Evolutionary conservation across 2,888 invertebrate species (phyloP).

Genomic region (Coecobrya sp.): DNA sequence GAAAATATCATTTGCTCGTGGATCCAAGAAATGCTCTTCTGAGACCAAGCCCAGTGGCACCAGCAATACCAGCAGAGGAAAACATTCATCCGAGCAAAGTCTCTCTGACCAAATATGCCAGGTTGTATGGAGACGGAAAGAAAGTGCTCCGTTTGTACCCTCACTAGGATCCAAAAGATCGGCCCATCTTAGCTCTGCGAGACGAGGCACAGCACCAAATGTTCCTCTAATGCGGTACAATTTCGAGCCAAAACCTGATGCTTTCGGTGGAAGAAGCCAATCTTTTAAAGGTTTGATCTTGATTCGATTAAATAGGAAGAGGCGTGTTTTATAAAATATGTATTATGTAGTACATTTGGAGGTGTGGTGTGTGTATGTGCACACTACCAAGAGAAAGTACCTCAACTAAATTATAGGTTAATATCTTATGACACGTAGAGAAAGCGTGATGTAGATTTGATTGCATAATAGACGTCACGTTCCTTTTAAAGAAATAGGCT

Average conservation of each 20-base stretch:
- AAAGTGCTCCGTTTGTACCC: conserved; percentile 62
- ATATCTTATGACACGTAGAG: conserved; percentile 41
- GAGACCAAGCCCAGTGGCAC: conserved; percentile 6
- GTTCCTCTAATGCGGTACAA: conserved; percentile 53
- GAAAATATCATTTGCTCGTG: conserved; percentile 45
- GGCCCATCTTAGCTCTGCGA: conserved; percentile 35
- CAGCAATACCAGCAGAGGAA: neutral
- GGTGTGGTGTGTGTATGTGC: neutral
- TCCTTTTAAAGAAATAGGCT: neutral
- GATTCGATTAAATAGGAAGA: conserved; percentile 55
- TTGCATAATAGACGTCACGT: conserved; percentile 38
- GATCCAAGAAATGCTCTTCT: neutral
- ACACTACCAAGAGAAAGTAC: neutral
- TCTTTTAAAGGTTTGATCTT: conserved; percentile 81
- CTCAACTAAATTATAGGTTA: conserved; percentile 48
- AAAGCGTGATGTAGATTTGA: conserved; percentile 43
- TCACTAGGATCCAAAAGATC: conserved; percentile 29
- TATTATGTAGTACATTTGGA: conserved; percentile 13
- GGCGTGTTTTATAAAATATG: conserved; percentile 34
- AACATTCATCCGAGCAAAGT: conserved; percentile 55
- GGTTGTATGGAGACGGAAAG: conserved; percentile 79
- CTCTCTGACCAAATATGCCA: conserved; percentile 79
- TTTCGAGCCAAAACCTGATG: conserved; percentile 51
- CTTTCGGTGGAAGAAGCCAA: conserved; percentile 77
- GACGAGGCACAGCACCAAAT: conserved; percentile 73